Base-by-base conservation (phyloP, 1,140 invertebrate species). In the Drosophila ficusphila region DNA sequence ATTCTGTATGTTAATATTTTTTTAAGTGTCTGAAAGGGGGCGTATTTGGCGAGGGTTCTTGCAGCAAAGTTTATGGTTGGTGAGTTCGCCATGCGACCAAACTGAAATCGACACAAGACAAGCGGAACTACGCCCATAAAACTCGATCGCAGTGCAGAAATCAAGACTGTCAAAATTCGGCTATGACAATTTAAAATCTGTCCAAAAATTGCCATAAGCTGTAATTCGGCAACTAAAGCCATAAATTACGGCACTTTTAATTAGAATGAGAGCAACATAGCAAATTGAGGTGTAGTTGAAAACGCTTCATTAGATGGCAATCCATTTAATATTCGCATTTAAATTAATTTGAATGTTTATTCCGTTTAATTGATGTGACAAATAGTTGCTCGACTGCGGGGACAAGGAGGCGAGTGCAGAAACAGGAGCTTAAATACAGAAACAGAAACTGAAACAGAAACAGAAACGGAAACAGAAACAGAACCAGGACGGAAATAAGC, bases 401-500 rank as follows among this genome's bases (percentile, higher is more conserved):
- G 36, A 23, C 21, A 42, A 18, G 29, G 18, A 29, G 16, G 6
- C 23, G 1, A 9, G 16, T 8, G 3, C 16, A 23, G 31, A 14
- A 36, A 52, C 11, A 23, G 23, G n/a, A 56, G 16, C 4, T n/a
- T n/a, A n/a, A n/a, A n/a, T n/a, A n/a, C n/a, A 8, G 48, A 19
- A 31, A 23, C 14, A 9, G 23, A 11, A 52, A 21, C 47, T 2
- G 36, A 39, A 57, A 9, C 36, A 34, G 36, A 12, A 44, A 18
- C 36, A 12, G 29, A 39, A 25, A 14, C 33, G 14, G 57, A 39
- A 49, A 18, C 34, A 51, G 29, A 48, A 36, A 33, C 46, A 48
- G 67, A 39, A 71, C 21, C 68, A 72, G 54, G 39, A 72, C 68
- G 56, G 54, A 73, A 73, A 62, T 73, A 73, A 73, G 69, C 70